Conservation (phyloP, 1,140 invertebrate genomes). For the Procambarus clarkii region DNA sequence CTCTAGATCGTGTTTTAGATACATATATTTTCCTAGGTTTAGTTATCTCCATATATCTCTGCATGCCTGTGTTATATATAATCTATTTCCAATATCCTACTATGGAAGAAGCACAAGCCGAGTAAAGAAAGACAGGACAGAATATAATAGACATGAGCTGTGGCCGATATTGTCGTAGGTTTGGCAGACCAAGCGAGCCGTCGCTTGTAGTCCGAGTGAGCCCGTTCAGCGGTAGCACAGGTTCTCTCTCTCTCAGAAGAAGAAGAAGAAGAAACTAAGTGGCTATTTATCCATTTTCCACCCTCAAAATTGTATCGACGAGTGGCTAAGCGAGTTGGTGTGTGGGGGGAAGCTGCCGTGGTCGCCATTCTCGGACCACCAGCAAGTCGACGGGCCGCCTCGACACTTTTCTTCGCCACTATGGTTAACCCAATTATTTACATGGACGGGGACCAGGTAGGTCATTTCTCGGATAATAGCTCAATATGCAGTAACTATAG, state of each 20-base stretch:
- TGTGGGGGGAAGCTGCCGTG: neutral
- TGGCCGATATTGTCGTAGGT: neutral
- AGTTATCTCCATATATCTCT: too few species aligned
- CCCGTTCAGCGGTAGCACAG: neutral
- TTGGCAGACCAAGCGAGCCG: neutral
- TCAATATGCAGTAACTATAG: neutral
- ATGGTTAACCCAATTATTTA: slow-evolving; percentile 30
- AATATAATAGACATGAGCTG: neutral
- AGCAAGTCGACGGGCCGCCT: too few species aligned
- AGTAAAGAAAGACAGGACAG: neutral
- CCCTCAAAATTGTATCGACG: too few species aligned
- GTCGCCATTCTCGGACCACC: neutral
- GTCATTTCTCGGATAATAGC: neutral
- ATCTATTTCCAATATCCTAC: too few species aligned
- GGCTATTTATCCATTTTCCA: too few species aligned
- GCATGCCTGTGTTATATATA: too few species aligned
- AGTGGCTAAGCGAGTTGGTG: neutral
- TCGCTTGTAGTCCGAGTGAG: neutral
- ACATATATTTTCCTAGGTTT: too few species aligned
- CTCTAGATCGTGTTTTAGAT: too few species aligned
- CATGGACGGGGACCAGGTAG: slow-evolving; percentile 38
- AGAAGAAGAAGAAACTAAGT: too few species aligned
- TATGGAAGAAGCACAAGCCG: neutral
- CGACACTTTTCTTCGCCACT: neutral
- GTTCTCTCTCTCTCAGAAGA: too few species aligned